These are phyloP conservation scores for Paraplagusia blochii DNA, from an alignment of 2,113 vertebrate genomes.

Conservation along the genomic window DNA sequence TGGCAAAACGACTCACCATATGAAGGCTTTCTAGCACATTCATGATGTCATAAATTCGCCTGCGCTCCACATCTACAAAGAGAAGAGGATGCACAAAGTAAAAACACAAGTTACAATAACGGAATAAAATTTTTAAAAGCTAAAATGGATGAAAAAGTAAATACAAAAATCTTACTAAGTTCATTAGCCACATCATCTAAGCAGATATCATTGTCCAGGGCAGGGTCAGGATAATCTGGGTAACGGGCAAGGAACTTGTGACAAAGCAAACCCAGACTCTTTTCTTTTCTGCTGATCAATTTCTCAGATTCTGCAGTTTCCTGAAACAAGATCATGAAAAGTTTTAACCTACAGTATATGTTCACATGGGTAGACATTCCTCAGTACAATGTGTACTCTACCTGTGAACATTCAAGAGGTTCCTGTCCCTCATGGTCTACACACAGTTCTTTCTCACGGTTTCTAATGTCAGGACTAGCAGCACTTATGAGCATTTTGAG, in stretches of 20 bases:
- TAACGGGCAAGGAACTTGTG: conserved; percentile 92
- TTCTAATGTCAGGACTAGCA: conserved; percentile 92
- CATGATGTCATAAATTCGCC: conserved; percentile 96
- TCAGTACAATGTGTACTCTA: conserved; percentile 43
- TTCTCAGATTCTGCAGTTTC: conserved; percentile 86
- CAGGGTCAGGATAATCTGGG: conserved; percentile 83
- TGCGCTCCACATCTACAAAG: conserved; percentile 84
- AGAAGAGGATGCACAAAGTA: neutral
- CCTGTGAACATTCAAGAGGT: conserved; percentile 72
- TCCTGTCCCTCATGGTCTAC: conserved; percentile 63
- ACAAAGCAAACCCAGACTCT: conserved; percentile 92
- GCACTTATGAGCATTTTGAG: conserved; percentile 96
- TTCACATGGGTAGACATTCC: neutral
- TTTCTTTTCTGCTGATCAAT: conserved; percentile 91
- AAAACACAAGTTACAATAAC: neutral
- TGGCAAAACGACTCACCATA: conserved; percentile 95
- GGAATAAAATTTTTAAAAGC: no score
- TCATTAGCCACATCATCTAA: conserved; percentile 92
- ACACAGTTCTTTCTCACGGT: conserved; percentile 82
- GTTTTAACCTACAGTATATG: neutral
- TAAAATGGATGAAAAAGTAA: neutral
- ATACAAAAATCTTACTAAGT: conserved; percentile 81
- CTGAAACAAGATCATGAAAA: conserved; percentile 54
- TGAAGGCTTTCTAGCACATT: conserved; percentile 95
- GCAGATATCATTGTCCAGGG: conserved; percentile 84